Evolutionary conservation across 1,140 invertebrate species (phyloP), one percentile per base, ranked within the genome.

Genomic region (Patella vulgata): DNA sequence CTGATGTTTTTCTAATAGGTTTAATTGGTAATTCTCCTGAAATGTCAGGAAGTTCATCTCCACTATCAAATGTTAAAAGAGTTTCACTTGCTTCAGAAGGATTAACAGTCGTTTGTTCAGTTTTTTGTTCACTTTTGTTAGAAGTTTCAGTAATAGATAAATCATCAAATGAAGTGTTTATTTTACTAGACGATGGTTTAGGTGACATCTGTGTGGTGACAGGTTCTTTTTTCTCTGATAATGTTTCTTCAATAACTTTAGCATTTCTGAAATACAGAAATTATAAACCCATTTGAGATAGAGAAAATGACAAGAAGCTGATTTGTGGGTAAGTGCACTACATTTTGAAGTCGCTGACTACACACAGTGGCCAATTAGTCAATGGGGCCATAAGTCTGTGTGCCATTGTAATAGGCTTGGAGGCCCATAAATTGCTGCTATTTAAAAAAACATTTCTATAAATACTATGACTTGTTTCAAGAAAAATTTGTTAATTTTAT

Each of bases 191-290:
- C 11, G 31, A 2, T 50, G 9, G 44, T 56, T 65, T n/a, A 14
- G 53, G 63, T 21, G 63, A 53, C 52, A 52, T 54, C 12, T 48
- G 11, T 33, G 40, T 47, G 14, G 55, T 9, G 19, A 53, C 31
- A 30, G 64, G 23, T 64, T 59, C 59, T 14, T 60, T 57, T 31
- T 61, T 62, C 54, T 66, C 55, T 30, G 63, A 56, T 27, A 73
- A 47, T 21, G 51, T 64, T 30, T 76, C 67, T 55, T 76, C 63
- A 17, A 76, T 59, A 42, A 68, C 53, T 53, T 48, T 60, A n/a
- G 68, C 74, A 59, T 71, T 76, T 25, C 74, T 76, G 60, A 2
- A 65, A 67, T 52, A 36, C 61, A 17, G 30, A 44, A 43, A 52
- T 43, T 25, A 19, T 48, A 8, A n/a, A 47, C n/a, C n/a, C 9